phyloP scores from a whole-genome alignment of 2,113 vertebrate genomes.

The Heteronetta atricapilla region DNA sequence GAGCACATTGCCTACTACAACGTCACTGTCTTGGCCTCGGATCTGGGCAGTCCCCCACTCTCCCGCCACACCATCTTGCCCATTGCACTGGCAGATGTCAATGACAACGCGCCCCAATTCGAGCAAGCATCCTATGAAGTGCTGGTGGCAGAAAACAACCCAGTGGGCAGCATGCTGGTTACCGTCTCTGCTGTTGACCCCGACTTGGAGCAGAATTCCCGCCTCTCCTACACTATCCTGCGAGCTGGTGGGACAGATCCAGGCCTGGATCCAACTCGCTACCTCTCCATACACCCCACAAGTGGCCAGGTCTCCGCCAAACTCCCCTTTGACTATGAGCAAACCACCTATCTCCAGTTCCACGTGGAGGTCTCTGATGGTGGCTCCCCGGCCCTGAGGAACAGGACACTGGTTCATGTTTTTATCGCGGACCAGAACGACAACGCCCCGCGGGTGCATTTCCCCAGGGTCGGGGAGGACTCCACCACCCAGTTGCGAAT shows the following conservation, averaged over 20 bases:
- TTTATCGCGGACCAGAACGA: conserved; percentile 82
- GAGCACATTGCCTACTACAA: conserved; percentile 79
- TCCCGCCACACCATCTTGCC: conserved; percentile 73
- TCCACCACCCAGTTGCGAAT: conserved; percentile 66
- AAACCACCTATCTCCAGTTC: conserved; percentile 79
- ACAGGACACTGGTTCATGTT: conserved; percentile 75
- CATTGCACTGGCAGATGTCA: conserved; percentile 80
- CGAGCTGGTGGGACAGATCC: conserved; percentile 70
- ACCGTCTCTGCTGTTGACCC: conserved; percentile 75
- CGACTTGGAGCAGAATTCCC: conserved; percentile 83
- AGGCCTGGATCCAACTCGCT: conserved; percentile 75
- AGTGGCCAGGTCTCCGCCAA: conserved; percentile 82
- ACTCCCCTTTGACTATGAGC: conserved; percentile 83
- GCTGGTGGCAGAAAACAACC: conserved; percentile 82
- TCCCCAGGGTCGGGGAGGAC: conserved; percentile 65
- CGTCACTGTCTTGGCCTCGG: conserved; percentile 80
- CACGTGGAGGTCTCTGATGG: conserved; percentile 72
- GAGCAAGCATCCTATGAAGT: conserved; percentile 74
- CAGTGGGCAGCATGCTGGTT: conserved; percentile 72
- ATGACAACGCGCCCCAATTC: conserved; percentile 85
- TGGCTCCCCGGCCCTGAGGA: conserved; percentile 61
- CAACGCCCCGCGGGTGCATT: conserved; percentile 73
- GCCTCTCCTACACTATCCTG: conserved; percentile 82
- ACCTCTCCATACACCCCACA: conserved; percentile 83
- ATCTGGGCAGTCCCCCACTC: conserved; percentile 79